Evolutionary conservation across 2,797 vertebrate species (phyloP).

Genomic region (Poecilia wingei): DNA sequence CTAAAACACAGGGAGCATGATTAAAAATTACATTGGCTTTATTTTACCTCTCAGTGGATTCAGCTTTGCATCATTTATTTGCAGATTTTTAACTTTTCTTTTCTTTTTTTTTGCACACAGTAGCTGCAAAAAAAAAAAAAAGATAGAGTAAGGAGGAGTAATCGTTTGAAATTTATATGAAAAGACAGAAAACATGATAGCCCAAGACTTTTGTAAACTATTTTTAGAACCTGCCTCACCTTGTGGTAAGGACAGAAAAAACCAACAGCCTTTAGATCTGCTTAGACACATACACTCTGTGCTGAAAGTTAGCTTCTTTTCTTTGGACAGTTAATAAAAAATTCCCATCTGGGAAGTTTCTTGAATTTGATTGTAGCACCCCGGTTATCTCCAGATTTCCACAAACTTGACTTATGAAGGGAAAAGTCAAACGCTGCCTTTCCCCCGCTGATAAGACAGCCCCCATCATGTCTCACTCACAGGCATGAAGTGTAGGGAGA

Average conservation of each 20-base stretch:
- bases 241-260: constrained; percentile 47
- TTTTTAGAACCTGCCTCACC: constrained; percentile 20
- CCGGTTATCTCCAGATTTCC: constrained; percentile 71
- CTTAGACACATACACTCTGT: constrained; percentile 50
- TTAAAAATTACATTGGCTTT: constrained; percentile 65
- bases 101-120: constrained; percentile 5
- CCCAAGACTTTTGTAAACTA: constrained; percentile 29
- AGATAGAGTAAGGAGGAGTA: constrained; percentile 15
- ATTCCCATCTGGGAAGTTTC: constrained; percentile 47
- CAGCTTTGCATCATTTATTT: constrained; percentile 51
- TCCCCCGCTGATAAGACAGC: constrained; percentile 70
- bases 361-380: constrained; percentile 56
- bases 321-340: constrained; percentile 48
- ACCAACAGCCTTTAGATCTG: constrained; percentile 49
- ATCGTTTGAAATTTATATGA: constrained; percentile 41
- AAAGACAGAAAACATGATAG: constrained; percentile 56
- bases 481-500: constrained; percentile 64
- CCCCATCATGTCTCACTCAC: constrained; percentile 76
- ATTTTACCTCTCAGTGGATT: constrained; percentile 55
- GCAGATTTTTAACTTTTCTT: constrained; percentile 33
- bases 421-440: constrained; percentile 59
- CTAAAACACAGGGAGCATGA: constrained; percentile 58
- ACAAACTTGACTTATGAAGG: constrained; percentile 70
- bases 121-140: constrained; percentile 12
- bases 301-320: constrained; percentile 40